These are phyloP conservation scores for Limanda limanda DNA, from an alignment of 2,113 vertebrate genomes.

Conservation along the genomic window DNA sequence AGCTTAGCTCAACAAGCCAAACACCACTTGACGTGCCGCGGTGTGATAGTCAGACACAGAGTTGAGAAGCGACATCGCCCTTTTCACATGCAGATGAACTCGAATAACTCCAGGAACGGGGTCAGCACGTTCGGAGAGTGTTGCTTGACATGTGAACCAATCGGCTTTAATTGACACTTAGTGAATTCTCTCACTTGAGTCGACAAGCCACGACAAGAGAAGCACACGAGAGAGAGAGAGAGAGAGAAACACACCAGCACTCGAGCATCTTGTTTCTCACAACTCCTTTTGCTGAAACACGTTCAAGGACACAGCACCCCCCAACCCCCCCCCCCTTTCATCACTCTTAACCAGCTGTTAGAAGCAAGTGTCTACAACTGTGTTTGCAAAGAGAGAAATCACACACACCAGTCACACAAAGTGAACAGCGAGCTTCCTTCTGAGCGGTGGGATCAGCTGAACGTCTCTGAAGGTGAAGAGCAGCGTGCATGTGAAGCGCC, in stretches of 20 bases:
- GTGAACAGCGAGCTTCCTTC: background rate
- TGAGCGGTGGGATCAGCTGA: background rate
- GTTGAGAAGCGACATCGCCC: conserved; percentile 41
- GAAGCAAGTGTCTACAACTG: conserved; percentile 9
- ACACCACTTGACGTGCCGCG: conserved; percentile 32
- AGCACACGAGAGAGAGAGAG: background rate
- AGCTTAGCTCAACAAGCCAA: conserved; percentile 45
- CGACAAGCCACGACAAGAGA: background rate
- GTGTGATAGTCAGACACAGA: conserved; percentile 43
- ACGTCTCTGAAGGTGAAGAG: conserved; percentile 20
- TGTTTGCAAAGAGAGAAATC: background rate
- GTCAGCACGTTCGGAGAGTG: conserved; percentile 23
- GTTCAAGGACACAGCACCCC: conserved; percentile 52
- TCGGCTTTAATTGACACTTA: conserved; percentile 36
- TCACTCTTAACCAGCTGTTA: conserved; percentile 18
- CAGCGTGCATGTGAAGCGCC: conserved; percentile 16
- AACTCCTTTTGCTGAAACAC: conserved; percentile 20
- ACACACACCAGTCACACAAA: background rate
- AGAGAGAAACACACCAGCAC: background rate
- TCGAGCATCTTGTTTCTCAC: background rate
- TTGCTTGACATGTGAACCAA: conserved; percentile 10
- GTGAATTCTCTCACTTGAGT: background rate
- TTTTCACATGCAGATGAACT: conserved; percentile 64
- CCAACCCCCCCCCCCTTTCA: conserved; percentile 4
- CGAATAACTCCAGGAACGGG: conserved; percentile 34